Percentiles rank a stretch among this genome's conserved stretches.
Evolutionary conservation across 2,797 vertebrate species (phyloP).

Genomic region (Hippocampus kuda): DNA sequence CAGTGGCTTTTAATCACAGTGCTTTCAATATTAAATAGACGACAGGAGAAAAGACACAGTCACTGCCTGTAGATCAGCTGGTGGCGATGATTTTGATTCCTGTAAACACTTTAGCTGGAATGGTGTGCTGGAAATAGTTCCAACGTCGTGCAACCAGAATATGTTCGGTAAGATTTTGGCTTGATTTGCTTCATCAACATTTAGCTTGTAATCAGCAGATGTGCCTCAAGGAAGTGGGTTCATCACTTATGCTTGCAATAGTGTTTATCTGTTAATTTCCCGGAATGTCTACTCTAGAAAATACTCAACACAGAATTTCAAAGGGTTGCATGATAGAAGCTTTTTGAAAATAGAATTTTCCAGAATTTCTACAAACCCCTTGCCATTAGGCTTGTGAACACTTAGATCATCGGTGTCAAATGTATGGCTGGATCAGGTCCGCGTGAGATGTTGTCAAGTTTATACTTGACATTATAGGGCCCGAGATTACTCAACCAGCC

Average conservation of each 20-base stretch:
- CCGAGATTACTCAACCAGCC: no score
- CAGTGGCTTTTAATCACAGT: constrained; percentile 25
- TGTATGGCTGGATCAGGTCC: no score
- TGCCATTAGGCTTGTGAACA: no score
- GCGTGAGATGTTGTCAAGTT: no score
- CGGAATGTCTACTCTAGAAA: neutral
- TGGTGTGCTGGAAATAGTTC: neutral
- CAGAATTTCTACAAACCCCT: neutral
- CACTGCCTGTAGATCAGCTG: constrained; percentile 7
- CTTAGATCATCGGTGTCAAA: no score
- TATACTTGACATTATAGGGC: no score
- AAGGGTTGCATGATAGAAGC: neutral
- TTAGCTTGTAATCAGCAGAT: neutral
- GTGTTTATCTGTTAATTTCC: neutral
- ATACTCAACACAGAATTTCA: neutral
- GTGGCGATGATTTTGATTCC: neutral
- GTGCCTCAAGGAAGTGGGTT: neutral
- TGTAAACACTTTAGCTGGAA: neutral
- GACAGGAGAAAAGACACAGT: constrained; percentile 35
- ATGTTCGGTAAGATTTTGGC: neutral
- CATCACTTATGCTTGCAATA: neutral
- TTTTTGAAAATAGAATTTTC: neutral
- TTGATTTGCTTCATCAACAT: constrained; percentile 2
- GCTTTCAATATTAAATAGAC: constrained; percentile 40
- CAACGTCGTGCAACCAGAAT: neutral